phyloP scores from a whole-genome alignment of 1,140 invertebrate species.

The Scaptodrosophila lebanonensis region DNA sequence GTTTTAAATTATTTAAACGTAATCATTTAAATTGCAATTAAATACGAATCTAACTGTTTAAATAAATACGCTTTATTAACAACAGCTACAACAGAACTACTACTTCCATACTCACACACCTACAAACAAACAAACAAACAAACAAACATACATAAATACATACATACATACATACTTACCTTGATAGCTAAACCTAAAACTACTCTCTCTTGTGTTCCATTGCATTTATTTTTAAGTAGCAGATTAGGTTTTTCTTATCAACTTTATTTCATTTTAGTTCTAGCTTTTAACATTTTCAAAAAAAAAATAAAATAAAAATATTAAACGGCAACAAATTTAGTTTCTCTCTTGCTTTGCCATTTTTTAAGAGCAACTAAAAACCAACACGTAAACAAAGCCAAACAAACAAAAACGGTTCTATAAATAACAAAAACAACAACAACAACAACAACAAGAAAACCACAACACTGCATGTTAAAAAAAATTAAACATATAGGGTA shows the following conservation, averaged over 20 bases:
- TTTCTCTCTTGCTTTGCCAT: slow-evolving; percentile 43
- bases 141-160: slow-evolving; percentile 20
- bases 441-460: slow-evolving; percentile 25
- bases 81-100: too few species aligned
- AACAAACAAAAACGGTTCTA: slow-evolving; percentile 37
- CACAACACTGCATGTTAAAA: slow-evolving; percentile 35
- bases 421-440: slow-evolving; percentile 23
- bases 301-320: too few species aligned
- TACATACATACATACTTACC: slow-evolving; percentile 33
- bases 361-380: slow-evolving; percentile 64
- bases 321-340: slow-evolving; percentile 33
- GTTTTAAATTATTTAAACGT: slow-evolving; percentile 78
- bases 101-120: slow-evolving; percentile 30
- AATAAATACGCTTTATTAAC: slow-evolving; percentile 55
- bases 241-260: slow-evolving; percentile 27
- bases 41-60: slow-evolving; percentile 43
- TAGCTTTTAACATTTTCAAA: slow-evolving; percentile 18
- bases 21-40: slow-evolving; percentile 47
- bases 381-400: slow-evolving; percentile 53
- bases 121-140: slow-evolving; percentile 34
- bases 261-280: too few species aligned
- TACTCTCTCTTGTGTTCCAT: slow-evolving; percentile 54
- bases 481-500: slow-evolving; percentile 11
- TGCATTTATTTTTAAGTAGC: slow-evolving; percentile 43
- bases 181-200: slow-evolving; percentile 34